Evolutionary conservation across 2,888 invertebrate genomes (phyloP), one percentile per base, ranked within the genome.

Genomic region (Oxystoma pomonae): DNA sequence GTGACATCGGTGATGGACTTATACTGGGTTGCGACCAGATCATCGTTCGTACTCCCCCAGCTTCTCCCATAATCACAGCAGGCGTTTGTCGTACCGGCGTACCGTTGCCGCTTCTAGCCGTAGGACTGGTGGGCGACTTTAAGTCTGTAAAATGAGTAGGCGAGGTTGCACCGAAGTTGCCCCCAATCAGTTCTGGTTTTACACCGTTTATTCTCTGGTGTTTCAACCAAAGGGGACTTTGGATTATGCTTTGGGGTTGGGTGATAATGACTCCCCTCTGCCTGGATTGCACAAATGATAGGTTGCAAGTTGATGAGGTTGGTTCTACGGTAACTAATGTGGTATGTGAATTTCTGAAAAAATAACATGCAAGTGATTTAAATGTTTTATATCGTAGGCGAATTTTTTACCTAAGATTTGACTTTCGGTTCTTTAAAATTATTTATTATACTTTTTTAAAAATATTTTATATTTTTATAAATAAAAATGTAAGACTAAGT

Each of bases 61-160:
- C 92, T 80, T 95, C 94, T 58, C 94, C 94, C 94, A 95, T 94
- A 70, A 95, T 92, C 67, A 94, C 94, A 57, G 93, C 92, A 22
- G 95, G 94, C 59, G 94, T 84, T 64, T 85, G 83, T 69, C 90
- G 73, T 79, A 89, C 75, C 82, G 86, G 72, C 58, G 67, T 66
- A 19, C 68, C 63, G 12, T 62, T 53, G 51, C 67, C 60, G 50
- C 50, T 53, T 20, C 59, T 16, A 18, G 70, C 64, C 66, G 71
- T 64, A 9, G 72, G 70, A 67, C 81, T 71, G 1, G 68, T 59
- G 16, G 72, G 71, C 76, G 75, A 71, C 68, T 73, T 81, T 60
- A 75, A 67, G 20, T 78, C 76, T 7, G 72, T 56, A 55, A 63
- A 19, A 55, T 67, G 65, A 1, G 62, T 57, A 3, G 67, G 65